phyloP scores from a whole-genome alignment of 2,888 invertebrate genomes.

The Cosmorhoe ocellata region DNA sequence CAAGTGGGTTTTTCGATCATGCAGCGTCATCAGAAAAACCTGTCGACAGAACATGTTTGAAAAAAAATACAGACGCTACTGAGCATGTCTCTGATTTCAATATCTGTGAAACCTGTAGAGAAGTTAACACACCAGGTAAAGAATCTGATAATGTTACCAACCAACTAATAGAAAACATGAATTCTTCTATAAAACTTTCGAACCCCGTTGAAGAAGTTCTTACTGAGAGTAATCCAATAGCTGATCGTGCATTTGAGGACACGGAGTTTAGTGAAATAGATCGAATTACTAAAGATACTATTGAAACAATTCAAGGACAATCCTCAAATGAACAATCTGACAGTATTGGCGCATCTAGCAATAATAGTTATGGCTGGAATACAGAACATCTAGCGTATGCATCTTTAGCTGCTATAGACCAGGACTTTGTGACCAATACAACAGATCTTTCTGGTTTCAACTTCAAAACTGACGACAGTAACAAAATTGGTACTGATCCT shows the following conservation, averaged over 20 bases:
- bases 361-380: slow-evolving; percentile 55
- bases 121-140: slow-evolving; percentile 56
- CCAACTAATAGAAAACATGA: slow-evolving; percentile 71
- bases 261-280: slow-evolving; percentile 56
- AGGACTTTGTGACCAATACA: slow-evolving; percentile 12
- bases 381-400: slow-evolving; percentile 34
- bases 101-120: slow-evolving; percentile 67
- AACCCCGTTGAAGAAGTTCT: slow-evolving; percentile 64
- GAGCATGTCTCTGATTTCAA: slow-evolving; percentile 52
- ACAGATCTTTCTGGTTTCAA: not conserved
- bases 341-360: slow-evolving; percentile 32
- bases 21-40: not conserved
- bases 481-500: slow-evolving; percentile 31
- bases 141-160: slow-evolving; percentile 59
- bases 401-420: slow-evolving; percentile 10
- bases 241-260: slow-evolving; percentile 41
- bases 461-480: not conserved
- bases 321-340: slow-evolving; percentile 58
- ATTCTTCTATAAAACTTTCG: slow-evolving; percentile 64
- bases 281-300: slow-evolving; percentile 64
- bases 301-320: slow-evolving; percentile 61
- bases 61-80: slow-evolving; percentile 24
- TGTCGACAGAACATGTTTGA: slow-evolving; percentile 9
- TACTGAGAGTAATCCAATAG: slow-evolving; percentile 39
- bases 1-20: slow-evolving; percentile 24